Evolutionary conservation across 2,113 vertebrate genomes (phyloP).

Genomic region (Scalopus aquaticus): DNA sequence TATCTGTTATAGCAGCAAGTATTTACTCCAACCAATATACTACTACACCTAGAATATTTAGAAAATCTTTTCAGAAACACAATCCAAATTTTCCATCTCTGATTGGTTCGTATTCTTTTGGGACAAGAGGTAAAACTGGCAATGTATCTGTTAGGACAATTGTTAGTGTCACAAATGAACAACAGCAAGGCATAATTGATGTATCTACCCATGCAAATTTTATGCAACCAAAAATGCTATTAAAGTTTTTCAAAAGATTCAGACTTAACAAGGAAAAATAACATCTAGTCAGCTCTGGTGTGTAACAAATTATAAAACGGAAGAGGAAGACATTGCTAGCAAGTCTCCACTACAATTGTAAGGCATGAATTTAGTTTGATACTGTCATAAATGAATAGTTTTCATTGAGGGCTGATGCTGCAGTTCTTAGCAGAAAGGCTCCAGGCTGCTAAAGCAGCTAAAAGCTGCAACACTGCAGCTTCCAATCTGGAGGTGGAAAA

Average conservation of each 20-base stretch:
- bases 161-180: slow-evolving; percentile 28
- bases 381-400: slow-evolving; percentile 9
- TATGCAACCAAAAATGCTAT: background rate
- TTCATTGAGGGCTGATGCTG: background rate
- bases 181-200: background rate
- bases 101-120: background rate
- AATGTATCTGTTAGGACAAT: slow-evolving; percentile 18
- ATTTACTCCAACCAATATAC: background rate
- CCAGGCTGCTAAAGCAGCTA: slow-evolving; percentile 7
- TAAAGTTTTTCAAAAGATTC: background rate
- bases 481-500: slow-evolving; percentile 17
- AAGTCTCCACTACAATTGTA: slow-evolving; percentile 30
- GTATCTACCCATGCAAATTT: background rate
- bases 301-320: slow-evolving; percentile 31
- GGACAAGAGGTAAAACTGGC: background rate
- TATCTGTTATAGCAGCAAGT: background rate
- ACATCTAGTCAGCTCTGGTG: background rate
- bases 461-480: background rate
- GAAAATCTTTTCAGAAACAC: background rate
- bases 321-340: slow-evolving; percentile 18
- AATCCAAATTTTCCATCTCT: slow-evolving; percentile 14
- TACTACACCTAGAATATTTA: background rate
- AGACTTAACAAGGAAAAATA: background rate
- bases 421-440: slow-evolving; percentile 44
- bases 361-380: slow-evolving; percentile 52